phyloP scores from a whole-genome alignment of 2,888 invertebrate species.

The Polietes domitor region DNA sequence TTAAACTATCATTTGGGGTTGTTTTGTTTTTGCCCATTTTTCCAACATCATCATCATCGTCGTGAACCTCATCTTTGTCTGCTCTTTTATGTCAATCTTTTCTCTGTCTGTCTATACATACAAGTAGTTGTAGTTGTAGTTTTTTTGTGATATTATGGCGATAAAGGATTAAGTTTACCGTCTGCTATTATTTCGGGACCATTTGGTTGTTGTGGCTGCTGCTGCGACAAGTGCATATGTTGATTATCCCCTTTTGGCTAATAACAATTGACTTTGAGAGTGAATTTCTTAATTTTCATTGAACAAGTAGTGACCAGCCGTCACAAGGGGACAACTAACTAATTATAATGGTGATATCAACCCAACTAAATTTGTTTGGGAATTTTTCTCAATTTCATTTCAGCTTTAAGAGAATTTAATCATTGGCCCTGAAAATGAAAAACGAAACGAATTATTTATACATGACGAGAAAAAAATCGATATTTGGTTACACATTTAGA shows the following conservation, averaged over 20 bases:
- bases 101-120: conserved; percentile 12
- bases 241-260: conserved; percentile 38
- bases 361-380: not conserved
- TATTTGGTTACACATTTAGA: conserved; percentile 59
- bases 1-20: conserved; percentile 52
- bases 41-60: not conserved
- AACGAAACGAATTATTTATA: not conserved
- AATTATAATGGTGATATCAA: not conserved
- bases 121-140: not conserved
- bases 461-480: conserved; percentile 50
- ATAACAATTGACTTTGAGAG: conserved; percentile 64
- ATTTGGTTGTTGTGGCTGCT: conserved; percentile 15
- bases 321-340: not conserved
- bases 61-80: not conserved
- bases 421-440: not conserved
- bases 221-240: conserved; percentile 41
- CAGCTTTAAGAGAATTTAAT: not conserved
- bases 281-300: conserved; percentile 56
- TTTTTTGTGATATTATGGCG: conserved; percentile 58
- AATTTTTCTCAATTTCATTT: not conserved
- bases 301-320: conserved; percentile 34
- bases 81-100: conserved; percentile 47
- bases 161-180: conserved; percentile 65
- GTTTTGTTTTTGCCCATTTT: conserved; percentile 32
- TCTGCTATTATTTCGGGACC: conserved; percentile 61